These are phyloP conservation scores for Archegozetes longisetosus DNA, from an alignment of 1,140 invertebrate genomes.

Conservation along the genomic window DNA sequence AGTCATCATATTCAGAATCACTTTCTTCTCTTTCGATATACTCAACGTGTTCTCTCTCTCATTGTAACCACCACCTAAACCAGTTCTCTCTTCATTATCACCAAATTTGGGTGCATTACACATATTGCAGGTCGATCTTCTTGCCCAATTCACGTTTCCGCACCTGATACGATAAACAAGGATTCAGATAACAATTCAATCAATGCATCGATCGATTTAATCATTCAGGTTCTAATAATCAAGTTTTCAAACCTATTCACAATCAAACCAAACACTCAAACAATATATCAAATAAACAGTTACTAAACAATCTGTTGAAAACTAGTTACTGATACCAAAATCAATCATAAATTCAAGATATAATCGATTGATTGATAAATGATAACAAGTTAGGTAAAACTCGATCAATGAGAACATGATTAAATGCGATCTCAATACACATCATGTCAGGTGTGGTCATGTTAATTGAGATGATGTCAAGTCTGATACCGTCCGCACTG, in stretches of 20 bases:
- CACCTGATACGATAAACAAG: slow-evolving; percentile 39
- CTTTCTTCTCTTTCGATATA: slow-evolving; percentile 75
- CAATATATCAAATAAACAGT: no score
- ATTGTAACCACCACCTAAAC: slow-evolving; percentile 51
- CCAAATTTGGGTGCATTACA: slow-evolving; percentile 96
- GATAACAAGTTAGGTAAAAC: no score
- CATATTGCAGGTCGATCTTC: slow-evolving; percentile 90
- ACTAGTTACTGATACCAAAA: no score
- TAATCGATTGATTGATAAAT: no score
- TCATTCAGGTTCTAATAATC: no score
- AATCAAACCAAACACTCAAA: no score
- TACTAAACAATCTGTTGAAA: no score
- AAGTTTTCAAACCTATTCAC: no score
- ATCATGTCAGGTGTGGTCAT: neutral
- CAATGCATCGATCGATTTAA: neutral
- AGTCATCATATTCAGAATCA: slow-evolving; percentile 78
- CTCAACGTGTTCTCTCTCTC: slow-evolving; percentile 72
- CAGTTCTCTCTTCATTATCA: slow-evolving; percentile 56
- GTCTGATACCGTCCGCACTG: slow-evolving; percentile 70
- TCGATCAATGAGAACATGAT: no score
- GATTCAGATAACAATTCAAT: slow-evolving; percentile 7
- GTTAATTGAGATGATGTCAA: neutral
- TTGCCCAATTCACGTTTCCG: slow-evolving; percentile 98
- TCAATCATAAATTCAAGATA: no score
- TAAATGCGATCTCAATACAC: no score